Percentiles rank a stretch among this genome's conserved stretches.
Evolutionary conservation across 2,888 invertebrate species (phyloP).

Genomic region (Platycnemis pennipes): DNA sequence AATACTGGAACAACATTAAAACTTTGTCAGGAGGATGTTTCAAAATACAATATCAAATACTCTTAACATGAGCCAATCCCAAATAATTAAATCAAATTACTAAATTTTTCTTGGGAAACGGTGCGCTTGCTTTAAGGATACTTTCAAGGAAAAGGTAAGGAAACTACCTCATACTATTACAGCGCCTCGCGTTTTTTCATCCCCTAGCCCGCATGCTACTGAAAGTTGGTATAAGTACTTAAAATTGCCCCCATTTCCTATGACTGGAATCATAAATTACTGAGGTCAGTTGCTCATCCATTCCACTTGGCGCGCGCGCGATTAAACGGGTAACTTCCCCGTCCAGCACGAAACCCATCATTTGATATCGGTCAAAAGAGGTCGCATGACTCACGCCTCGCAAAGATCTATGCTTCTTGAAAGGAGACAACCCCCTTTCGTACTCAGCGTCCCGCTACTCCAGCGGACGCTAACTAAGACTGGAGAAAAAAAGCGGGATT

Average conservation of each 20-base stretch:
- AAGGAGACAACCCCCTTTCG: constrained; percentile 44
- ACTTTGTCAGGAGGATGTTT: too few relatives aligned
- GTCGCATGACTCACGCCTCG: constrained; percentile 47
- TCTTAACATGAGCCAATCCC: too few relatives aligned
- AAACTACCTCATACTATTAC: background rate
- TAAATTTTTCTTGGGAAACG: too few relatives aligned
- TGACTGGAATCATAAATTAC: background rate
- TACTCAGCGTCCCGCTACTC: background rate
- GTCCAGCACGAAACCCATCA: constrained; percentile 46
- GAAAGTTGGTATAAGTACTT: background rate
- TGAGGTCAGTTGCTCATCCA: background rate
- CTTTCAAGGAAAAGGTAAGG: too few relatives aligned
- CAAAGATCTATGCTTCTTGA: constrained; percentile 35
- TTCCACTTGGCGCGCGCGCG: background rate
- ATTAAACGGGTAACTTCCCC: background rate
- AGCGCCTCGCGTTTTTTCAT: background rate
- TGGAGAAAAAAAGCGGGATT: background rate
- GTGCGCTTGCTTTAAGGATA: too few relatives aligned
- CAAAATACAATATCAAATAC: too few relatives aligned
- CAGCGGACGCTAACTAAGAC: background rate
- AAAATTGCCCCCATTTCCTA: background rate
- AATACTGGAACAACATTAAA: too few relatives aligned
- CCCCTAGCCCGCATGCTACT: background rate
- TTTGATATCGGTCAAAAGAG: constrained; percentile 56
- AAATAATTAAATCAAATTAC: too few relatives aligned